Base-by-base conservation (phyloP, 2,113 vertebrate genomes). In the Dissostichus mawsoni region DNA sequence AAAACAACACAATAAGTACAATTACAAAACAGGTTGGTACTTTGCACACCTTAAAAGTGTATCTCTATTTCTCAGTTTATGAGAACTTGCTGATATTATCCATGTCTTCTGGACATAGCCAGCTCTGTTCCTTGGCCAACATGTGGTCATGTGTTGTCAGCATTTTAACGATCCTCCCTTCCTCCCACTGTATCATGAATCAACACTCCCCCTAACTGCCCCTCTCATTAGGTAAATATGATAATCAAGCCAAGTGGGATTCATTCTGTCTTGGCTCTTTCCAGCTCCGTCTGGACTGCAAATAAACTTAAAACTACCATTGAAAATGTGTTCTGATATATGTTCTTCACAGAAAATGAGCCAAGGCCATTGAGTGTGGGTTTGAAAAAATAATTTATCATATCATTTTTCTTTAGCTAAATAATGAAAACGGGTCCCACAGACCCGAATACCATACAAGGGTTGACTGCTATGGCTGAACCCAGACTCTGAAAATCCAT, bases 161-260 rank as follows among this genome's bases (percentile, higher is more conserved):
- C 55, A 67, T 81, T 63, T 52, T 10, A 36, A 82, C 82, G 11
- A 73, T 64, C 51, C 57, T 48, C n/a, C 44, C 67, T 57, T 65
- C 47, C 25, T 74, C 33, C 25, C 74, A 61, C 23, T 50, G 20
- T 62, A 20, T 74, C 36, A 61, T 71, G 20, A 75, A 47, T 67
- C 69, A 78, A 62, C 69, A 6, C 57, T 56, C 59, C 36, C 41
- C 14, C 50, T 67, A 61, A 33, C n/a, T 61, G 8, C 41, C 14
- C 63, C 72, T 62, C 64, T 82, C 79, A 78, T 61, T 44, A 76
- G 51, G 53, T 58, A 76, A 52, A 55, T 55, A 61, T 62, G 67
- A 84, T 61, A 84, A 78, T 91, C 69, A 89, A 75, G 70, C 71
- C 41, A 9, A 66, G 41, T 23, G 36, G 4, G 18, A 81, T 83